A percentile compares a stretch with the other conserved stretches of the same genome.
Conservation (phyloP, 2,113 vertebrate genomes). For the Xiphias gladius region DNA sequence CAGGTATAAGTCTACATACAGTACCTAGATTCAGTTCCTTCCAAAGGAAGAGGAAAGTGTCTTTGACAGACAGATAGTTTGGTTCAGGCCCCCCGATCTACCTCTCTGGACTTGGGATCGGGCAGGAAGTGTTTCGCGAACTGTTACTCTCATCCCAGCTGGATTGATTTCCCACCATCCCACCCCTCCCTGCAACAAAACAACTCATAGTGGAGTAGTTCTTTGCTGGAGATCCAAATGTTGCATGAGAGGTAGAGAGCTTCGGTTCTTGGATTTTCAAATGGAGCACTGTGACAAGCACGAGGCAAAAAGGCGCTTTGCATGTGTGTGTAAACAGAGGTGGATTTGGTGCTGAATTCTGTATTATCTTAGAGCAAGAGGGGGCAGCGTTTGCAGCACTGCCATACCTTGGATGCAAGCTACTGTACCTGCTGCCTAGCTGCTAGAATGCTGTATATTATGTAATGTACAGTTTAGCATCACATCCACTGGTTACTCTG, state of each 20-base stretch:
- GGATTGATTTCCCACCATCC: constrained; percentile 58
- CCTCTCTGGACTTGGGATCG: constrained; percentile 47
- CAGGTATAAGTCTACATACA: constrained; percentile 23
- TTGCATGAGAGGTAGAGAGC: background rate
- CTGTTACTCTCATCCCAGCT: constrained; percentile 52
- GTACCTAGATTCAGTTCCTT: constrained; percentile 37
- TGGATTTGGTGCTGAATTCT: constrained; percentile 12
- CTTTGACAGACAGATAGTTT: constrained; percentile 58
- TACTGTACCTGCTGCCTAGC: constrained; percentile 51
- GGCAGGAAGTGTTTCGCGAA: constrained; percentile 59
- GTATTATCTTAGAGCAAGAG: constrained; percentile 8
- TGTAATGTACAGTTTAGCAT: constrained; percentile 59
- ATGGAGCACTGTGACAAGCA: background rate
- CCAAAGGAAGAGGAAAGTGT: constrained; percentile 41
- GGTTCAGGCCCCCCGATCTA: constrained; percentile 55
- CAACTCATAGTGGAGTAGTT: background rate
- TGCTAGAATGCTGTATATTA: constrained; percentile 55
- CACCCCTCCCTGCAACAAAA: constrained; percentile 2
- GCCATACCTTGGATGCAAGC: constrained; percentile 28
- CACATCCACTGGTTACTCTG: constrained; percentile 26
- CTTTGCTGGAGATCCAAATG: background rate
- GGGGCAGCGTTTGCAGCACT: constrained; percentile 29
- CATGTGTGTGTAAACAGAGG: constrained; percentile 5
- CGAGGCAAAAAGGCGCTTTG: constrained; percentile 7
- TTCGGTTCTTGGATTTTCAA: background rate